These are phyloP conservation scores for Anastatus disparis DNA, from an alignment of 1,140 invertebrate genomes.

Conservation along the genomic window DNA sequence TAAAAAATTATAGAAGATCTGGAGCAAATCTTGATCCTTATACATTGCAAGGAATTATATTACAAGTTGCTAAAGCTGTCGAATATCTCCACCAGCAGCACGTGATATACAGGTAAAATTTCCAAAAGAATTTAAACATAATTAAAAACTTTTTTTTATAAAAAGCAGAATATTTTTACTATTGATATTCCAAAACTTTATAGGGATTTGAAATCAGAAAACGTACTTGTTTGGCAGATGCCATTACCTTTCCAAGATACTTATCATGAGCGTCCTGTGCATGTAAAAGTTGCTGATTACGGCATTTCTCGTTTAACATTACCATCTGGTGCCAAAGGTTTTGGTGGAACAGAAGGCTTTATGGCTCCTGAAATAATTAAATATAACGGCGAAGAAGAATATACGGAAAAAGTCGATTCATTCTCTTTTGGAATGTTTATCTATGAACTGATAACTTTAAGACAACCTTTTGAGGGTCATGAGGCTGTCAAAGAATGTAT, in stretches of 20 bases:
- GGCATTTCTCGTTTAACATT: conserved; percentile 90
- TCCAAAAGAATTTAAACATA: background rate
- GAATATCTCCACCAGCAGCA: conserved; percentile 95
- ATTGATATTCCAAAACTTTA: background rate
- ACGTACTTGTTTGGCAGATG: conserved; percentile 96
- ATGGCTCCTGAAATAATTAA: conserved; percentile 99
- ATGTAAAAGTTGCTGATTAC: conserved; percentile 96
- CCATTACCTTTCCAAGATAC: conserved; percentile 78
- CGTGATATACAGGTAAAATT: conserved; percentile 85
- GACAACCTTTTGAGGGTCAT: conserved; percentile 94
- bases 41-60: conserved; percentile 84
- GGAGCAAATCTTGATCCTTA: conserved; percentile 84
- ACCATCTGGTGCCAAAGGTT: conserved; percentile 94
- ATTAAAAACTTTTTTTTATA: too few species aligned
- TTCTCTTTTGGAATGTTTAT: conserved; percentile 99
- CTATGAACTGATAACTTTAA: conserved; percentile 93
- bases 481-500: conserved; percentile 97
- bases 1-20: conserved; percentile 84
- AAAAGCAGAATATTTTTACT: too few species aligned
- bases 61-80: conserved; percentile 93
- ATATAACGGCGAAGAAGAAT: conserved; percentile 98
- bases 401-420: conserved; percentile 98
- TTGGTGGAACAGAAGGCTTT: conserved; percentile 96
- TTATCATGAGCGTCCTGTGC: conserved; percentile 70
- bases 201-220: conserved; percentile 95